Conservation (phyloP, 1,140 invertebrate genomes). For the Riptortus pedestris region DNA sequence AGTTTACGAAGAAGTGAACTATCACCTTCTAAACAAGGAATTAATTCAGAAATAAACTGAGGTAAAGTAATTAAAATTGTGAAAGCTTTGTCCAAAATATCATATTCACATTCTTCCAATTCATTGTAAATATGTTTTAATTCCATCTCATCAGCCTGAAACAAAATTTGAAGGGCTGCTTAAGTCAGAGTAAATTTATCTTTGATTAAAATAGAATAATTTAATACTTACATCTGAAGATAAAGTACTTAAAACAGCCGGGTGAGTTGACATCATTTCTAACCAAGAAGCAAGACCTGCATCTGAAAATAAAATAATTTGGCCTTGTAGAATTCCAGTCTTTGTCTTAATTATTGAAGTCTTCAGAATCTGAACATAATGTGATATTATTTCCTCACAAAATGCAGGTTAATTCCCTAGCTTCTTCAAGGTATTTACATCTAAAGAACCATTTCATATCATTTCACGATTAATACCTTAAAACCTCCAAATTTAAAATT, state of each 20-base stretch:
- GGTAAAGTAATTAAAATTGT: constrained; percentile 23
- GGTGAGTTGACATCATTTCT: constrained; percentile 21
- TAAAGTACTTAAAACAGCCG: constrained; percentile 2
- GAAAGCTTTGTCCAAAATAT: constrained; percentile 27
- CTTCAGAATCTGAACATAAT: neutral
- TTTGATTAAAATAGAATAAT: neutral
- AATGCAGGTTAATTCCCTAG: neutral
- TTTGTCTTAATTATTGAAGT: neutral
- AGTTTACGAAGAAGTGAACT: constrained; percentile 16
- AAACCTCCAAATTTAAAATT: too few relatives aligned
- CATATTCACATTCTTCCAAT: constrained; percentile 23
- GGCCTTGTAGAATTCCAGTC: neutral
- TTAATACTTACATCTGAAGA: neutral
- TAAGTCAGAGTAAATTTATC: neutral
- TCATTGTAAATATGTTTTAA: constrained; percentile 13
- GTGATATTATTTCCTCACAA: neutral
- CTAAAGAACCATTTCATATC: too few relatives aligned
- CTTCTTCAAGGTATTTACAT: neutral
- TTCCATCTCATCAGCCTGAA: constrained; percentile 13
- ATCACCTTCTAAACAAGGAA: constrained; percentile 25
- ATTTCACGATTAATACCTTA: too few relatives aligned
- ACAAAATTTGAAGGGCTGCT: neutral
- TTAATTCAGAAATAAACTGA: constrained; percentile 20
- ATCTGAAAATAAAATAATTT: neutral
- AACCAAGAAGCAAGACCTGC: constrained; percentile 19